Evolutionary conservation across 2,888 invertebrate species (phyloP).

Genomic region (Aleiodes alternator): DNA sequence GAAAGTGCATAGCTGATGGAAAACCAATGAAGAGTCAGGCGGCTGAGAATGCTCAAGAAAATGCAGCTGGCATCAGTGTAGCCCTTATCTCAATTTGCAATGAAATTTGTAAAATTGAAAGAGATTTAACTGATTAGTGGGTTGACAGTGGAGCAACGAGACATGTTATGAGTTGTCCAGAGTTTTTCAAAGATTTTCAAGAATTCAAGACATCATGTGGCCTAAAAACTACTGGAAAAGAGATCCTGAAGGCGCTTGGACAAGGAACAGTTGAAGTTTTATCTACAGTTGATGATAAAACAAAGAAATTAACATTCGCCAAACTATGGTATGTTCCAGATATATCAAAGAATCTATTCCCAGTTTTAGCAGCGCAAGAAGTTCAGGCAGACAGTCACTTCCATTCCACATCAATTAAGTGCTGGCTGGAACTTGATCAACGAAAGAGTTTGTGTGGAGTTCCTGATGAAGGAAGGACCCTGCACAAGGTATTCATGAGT

Average conservation of each 20-base stretch:
- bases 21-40: conserved; percentile 54
- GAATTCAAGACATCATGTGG: conserved; percentile 51
- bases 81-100: conserved; percentile 22
- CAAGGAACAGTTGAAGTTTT: conserved; percentile 40
- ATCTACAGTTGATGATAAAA: conserved; percentile 49
- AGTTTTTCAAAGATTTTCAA: conserved; percentile 52
- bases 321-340: conserved; percentile 62
- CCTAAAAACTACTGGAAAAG: conserved; percentile 57
- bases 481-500: conserved; percentile 57
- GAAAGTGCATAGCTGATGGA: conserved; percentile 61
- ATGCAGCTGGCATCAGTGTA: conserved; percentile 52
- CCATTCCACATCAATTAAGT: conserved; percentile 46
- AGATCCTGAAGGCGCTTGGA: conserved; percentile 36
- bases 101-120: neutral
- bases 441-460: conserved; percentile 51
- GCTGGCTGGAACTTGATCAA: conserved; percentile 54
- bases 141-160: conserved; percentile 66
- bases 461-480: conserved; percentile 54
- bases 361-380: conserved; percentile 60
- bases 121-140: conserved; percentile 57
- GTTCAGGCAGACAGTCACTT: conserved; percentile 33
- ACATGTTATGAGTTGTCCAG: conserved; percentile 59
- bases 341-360: conserved; percentile 62
- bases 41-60: conserved; percentile 44
- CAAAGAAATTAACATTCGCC: conserved; percentile 50